A percentile compares a stretch with the other conserved stretches of the same genome.
Evolutionary conservation across 2,797 vertebrate species (phyloP).

Genomic region (Vespertilio murinus): DNA sequence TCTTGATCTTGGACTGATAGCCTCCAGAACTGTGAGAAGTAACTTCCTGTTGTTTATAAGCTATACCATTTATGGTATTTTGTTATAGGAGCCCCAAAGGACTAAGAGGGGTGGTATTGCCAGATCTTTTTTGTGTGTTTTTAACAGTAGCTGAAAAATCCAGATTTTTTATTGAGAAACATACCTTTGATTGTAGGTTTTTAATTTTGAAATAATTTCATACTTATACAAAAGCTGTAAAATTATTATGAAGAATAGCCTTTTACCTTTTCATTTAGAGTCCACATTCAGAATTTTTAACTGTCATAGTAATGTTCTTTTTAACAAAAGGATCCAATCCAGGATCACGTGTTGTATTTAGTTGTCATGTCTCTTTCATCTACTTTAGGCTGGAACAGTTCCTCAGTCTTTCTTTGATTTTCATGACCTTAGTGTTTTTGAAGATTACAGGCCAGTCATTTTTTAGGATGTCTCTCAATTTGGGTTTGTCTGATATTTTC

Average conservation of each 20-base stretch:
- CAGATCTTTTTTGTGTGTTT: background rate
- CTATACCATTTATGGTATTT: background rate
- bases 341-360: background rate
- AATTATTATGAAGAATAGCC: background rate
- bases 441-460: slow-evolving; percentile 22
- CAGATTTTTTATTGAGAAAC: slow-evolving; percentile 25
- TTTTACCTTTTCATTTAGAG: background rate
- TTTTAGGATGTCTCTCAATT: slow-evolving; percentile 44
- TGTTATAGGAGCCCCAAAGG: background rate
- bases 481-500: slow-evolving; percentile 48
- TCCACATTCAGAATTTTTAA: background rate
- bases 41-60: background rate
- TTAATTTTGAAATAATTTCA: slow-evolving; percentile 35
- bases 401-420: slow-evolving; percentile 21
- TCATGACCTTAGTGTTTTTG: slow-evolving; percentile 11
- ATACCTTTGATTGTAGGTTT: slow-evolving; percentile 34
- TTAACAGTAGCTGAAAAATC: background rate
- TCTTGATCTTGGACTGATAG: background rate
- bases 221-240: background rate
- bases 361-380: background rate
- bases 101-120: background rate
- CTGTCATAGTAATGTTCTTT: background rate
- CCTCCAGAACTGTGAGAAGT: background rate
- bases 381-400: background rate
- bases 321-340: background rate